Percentiles rank a stretch among this genome's conserved stretches.
Conservation (phyloP, 1,140 invertebrate species). For the Diabrotica virgifera region DNA sequence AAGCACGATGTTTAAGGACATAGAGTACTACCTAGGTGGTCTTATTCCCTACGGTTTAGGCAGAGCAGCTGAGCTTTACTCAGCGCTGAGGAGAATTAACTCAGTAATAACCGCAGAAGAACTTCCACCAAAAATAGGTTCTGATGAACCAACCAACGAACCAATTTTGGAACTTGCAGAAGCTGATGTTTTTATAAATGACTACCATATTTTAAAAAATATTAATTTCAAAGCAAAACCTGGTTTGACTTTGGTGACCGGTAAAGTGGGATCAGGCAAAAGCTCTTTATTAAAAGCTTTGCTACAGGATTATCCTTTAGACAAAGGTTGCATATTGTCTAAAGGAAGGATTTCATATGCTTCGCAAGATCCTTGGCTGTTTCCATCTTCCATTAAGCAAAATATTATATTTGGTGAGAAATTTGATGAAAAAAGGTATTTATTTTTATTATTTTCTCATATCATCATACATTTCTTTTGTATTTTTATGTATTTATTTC, state of each 20-base stretch:
- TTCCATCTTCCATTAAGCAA: slow-evolving; percentile 57
- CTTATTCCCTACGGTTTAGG: slow-evolving; percentile 46
- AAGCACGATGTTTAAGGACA: slow-evolving; percentile 4
- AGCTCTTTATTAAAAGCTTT: slow-evolving; percentile 68
- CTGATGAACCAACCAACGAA: not conserved
- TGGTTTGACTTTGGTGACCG: slow-evolving; percentile 68
- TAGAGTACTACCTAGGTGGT: not conserved
- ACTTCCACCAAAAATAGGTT: slow-evolving; percentile 9
- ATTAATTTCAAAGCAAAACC: slow-evolving; percentile 18
- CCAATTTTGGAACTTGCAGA: slow-evolving; percentile 49
- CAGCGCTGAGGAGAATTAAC: slow-evolving; percentile 25
- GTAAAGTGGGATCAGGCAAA: slow-evolving; percentile 82
- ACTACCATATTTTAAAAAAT: slow-evolving; percentile 52
- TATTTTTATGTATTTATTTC: too few species aligned
- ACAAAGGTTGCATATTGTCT: slow-evolving; percentile 58
- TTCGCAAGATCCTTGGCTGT: slow-evolving; percentile 76
- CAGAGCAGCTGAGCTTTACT: slow-evolving; percentile 51
- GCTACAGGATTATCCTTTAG: slow-evolving; percentile 66
- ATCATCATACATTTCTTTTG: too few species aligned
- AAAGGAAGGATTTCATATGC: slow-evolving; percentile 74
- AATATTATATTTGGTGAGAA: slow-evolving; percentile 64
- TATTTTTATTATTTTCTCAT: too few species aligned
- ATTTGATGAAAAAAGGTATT: slow-evolving; percentile 26
- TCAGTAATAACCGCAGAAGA: slow-evolving; percentile 26
- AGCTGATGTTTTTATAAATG: slow-evolving; percentile 55